Conservation (phyloP, 2,888 invertebrate species). For the Agrotis clavis region DNA sequence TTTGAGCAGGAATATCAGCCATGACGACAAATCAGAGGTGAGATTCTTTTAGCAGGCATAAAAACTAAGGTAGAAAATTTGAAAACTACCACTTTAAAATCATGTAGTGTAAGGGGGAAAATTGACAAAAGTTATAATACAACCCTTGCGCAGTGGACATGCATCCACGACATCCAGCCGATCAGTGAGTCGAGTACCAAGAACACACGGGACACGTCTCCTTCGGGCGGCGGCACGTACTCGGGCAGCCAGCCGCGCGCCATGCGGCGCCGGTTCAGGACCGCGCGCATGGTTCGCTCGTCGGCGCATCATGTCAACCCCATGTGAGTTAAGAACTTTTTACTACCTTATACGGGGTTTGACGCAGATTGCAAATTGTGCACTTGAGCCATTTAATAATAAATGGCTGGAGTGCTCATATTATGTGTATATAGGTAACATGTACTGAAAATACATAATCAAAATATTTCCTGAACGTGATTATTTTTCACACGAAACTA, state of each 20-base stretch:
- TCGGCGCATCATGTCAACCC: conserved; percentile 46
- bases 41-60: background rate
- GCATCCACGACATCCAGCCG: conserved; percentile 98
- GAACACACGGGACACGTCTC: conserved; percentile 73
- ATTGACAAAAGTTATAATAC: background rate
- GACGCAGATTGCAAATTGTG: no score
- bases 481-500: no score
- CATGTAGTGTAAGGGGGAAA: background rate
- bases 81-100: background rate
- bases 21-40: conserved; percentile 96
- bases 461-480: no score
- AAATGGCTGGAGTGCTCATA: no score
- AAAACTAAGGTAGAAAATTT: background rate
- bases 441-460: no score
- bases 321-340: conserved; percentile 48
- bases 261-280: conserved; percentile 58
- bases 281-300: conserved; percentile 65
- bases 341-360: background rate
- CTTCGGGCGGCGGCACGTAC: conserved; percentile 48
- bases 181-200: conserved; percentile 77
- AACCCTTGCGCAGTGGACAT: conserved; percentile 94
- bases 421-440: no score
- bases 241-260: conserved; percentile 54
- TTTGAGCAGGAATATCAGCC: conserved; percentile 96
- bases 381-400: no score